Percentiles rank a stretch among this genome's conserved stretches.
Evolutionary conservation across 2,113 vertebrate genomes (phyloP).

Genomic region (Tragelaphus scriptus): DNA sequence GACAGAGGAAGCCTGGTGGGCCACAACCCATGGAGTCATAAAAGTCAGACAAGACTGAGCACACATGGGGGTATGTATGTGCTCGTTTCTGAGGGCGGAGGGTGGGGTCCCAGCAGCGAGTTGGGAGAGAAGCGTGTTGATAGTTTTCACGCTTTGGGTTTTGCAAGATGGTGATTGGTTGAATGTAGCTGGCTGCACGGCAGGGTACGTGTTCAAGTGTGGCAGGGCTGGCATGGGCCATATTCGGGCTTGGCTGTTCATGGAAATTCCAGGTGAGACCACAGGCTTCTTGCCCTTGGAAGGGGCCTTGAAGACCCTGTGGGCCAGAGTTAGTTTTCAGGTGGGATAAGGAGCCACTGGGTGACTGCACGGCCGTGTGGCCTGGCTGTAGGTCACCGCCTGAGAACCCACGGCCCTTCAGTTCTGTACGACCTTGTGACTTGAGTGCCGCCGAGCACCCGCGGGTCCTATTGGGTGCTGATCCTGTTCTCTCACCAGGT

Average conservation of each 20-base stretch:
- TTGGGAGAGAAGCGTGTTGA: neutral
- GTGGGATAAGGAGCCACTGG: neutral
- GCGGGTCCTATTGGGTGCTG: neutral
- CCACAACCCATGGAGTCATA: neutral
- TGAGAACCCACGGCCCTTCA: accelerated
- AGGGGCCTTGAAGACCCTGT: neutral
- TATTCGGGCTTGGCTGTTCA: neutral
- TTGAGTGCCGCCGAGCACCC: neutral
- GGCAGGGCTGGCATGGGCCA: neutral
- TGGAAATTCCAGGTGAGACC: neutral
- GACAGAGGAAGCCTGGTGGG: neutral
- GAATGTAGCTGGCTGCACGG: neutral
- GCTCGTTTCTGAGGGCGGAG: neutral
- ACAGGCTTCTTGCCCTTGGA: neutral
- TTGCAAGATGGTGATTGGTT: no score
- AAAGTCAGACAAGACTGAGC: neutral
- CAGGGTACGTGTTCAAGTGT: neutral
- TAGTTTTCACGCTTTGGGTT: neutral
- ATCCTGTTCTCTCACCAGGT: no score
- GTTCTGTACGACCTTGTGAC: neutral
- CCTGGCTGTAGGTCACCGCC: neutral
- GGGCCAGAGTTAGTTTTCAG: neutral
- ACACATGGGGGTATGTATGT: neutral
- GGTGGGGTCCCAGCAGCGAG: no score
- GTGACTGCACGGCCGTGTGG: neutral